Base-by-base conservation (phyloP, 2,113 vertebrate genomes). In the Gobio gobio region DNA sequence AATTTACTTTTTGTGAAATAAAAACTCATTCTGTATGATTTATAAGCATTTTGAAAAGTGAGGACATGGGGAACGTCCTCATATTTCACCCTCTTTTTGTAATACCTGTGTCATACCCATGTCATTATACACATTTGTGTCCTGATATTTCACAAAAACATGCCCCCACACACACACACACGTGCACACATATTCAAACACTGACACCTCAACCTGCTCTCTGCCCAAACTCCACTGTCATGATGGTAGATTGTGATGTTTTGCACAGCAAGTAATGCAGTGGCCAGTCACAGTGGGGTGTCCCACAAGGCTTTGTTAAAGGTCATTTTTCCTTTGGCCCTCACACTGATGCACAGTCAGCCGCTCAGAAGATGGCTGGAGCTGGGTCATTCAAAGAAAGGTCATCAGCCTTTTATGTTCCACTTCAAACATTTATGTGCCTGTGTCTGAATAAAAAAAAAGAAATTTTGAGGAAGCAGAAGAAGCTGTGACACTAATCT, bases 301-400 rank as follows among this genome's bases (percentile, higher is more conserved):
- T 82, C 73, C 54, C 33, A 20, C 51, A 43, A 81, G 47, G 36
- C 26, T 49, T 49, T 33, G 29, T 33, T 40, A 78, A 78, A 85
- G 33, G 61, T 73, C 70, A 40, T 26, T 10, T 86, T 78, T 85
- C 0, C 22, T 59, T 85, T 66, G 6, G 29, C 40, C 61, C 14
- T 64, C 80, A 58, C 3, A 64, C 70, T 74, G 54, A 82, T 74
- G 18, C 58, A n/a, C 56, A 47, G 36, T 66, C 83, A 87, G 87
- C 74, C 49, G 86, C 85, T 90, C 45, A 89, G 91, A 90, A 89
- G 89, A 83, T 89, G 89, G 85, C 86, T 75, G 68, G 83, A 87
- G 88, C 70, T 74, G 85, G 75, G 88, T 88, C 90, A 87, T 87
- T 91, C 88, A 94, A 91, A 91, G 93, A 95, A 95, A 94, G 93